These are phyloP conservation scores for Aquila chrysaetos DNA, from an alignment of 2,797 vertebrate species.

Conservation along the genomic window DNA sequence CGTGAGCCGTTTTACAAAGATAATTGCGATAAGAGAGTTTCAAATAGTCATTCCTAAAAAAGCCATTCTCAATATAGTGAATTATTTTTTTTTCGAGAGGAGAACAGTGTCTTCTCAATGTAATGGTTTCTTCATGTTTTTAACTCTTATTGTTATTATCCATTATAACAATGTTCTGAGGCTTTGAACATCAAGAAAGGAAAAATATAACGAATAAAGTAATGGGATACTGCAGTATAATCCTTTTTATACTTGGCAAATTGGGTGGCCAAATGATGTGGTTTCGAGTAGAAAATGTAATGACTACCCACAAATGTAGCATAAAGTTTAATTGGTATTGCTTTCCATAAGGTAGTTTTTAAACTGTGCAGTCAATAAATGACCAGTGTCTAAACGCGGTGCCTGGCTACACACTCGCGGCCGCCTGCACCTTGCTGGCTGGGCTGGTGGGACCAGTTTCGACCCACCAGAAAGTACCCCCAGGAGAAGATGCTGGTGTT, in stretches of 20 bases:
- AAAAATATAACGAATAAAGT: slow-evolving; percentile 11
- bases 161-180: slow-evolving; percentile 37
- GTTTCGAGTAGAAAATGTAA: slow-evolving; percentile 38
- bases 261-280: slow-evolving; percentile 57
- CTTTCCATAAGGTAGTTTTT: slow-evolving; percentile 9
- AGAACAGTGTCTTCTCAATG: neutral
- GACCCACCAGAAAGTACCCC: neutral
- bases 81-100: slow-evolving; percentile 1
- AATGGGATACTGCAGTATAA: slow-evolving; percentile 32
- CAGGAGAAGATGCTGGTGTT: neutral
- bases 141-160: slow-evolving; percentile 62
- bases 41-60: slow-evolving; percentile 46
- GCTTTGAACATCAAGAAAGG: slow-evolving; percentile 10
- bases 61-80: slow-evolving; percentile 36
- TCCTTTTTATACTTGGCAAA: slow-evolving; percentile 44
- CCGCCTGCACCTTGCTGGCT: neutral
- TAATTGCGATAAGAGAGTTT: slow-evolving; percentile 30
- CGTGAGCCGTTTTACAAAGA: neutral
- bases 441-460: neutral
- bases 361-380: neutral
- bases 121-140: slow-evolving; percentile 57
- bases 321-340: slow-evolving; percentile 38
- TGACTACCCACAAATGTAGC: slow-evolving; percentile 56
- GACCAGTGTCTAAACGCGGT: neutral
- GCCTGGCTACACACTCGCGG: neutral